Conservation (phyloP, 37 sponge, comb jelly and placozoan species). For the Agelas oroides region DNA sequence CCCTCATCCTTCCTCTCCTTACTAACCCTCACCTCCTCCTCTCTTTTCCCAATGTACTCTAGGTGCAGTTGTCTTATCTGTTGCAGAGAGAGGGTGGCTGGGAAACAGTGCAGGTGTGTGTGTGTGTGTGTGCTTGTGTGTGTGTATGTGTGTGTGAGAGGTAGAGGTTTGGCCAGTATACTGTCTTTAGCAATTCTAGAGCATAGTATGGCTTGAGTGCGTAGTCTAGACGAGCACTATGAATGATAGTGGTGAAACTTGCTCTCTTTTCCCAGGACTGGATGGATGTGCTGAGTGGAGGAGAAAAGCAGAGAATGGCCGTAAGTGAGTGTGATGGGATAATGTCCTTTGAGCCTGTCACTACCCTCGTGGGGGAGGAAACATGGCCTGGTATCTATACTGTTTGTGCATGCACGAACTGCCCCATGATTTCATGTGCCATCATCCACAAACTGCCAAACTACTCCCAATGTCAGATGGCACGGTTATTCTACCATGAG, state of each 20-base stretch:
- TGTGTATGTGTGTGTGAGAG: background rate
- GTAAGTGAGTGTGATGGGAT: slow-evolving; percentile 31
- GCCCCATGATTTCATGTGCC: too few species aligned
- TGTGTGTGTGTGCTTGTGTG: slow-evolving; percentile 7
- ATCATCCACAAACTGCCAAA: too few species aligned
- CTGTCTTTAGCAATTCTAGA: too few species aligned
- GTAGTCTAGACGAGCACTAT: too few species aligned
- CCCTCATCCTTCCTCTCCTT: too few species aligned
- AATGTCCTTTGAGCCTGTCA: background rate
- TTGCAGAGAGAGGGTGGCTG: slow-evolving; percentile 85
- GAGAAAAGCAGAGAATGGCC: slow-evolving; percentile 96
- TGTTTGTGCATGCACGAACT: too few species aligned
- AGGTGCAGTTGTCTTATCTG: slow-evolving; percentile 88
- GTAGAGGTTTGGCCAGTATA: background rate
- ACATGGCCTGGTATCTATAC: too few species aligned
- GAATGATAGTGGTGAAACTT: too few species aligned
- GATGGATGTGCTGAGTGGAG: slow-evolving; percentile 98
- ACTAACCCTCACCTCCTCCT: background rate
- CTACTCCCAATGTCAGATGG: slow-evolving; percentile 81
- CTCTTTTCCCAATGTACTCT: background rate
- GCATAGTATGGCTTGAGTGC: too few species aligned
- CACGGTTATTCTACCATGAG: slow-evolving; percentile 92
- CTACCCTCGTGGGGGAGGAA: too few species aligned
- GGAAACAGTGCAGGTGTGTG: slow-evolving; percentile 73
- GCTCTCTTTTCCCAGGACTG: slow-evolving; percentile 77